Evolutionary conservation across 2,113 vertebrate species (phyloP).

Genomic region (Triplophysa rosa): DNA sequence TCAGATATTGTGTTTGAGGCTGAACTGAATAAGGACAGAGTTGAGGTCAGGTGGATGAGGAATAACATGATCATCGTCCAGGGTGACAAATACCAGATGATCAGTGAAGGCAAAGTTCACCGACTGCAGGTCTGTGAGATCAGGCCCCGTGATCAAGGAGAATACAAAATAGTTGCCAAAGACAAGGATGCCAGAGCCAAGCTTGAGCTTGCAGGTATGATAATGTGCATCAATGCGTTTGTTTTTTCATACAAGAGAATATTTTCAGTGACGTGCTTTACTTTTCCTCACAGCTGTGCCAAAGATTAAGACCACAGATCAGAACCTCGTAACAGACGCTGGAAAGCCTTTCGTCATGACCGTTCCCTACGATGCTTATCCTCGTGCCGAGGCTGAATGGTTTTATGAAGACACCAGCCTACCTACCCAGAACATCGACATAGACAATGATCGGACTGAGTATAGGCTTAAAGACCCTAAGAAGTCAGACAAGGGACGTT

Average conservation of each 20-base stretch:
- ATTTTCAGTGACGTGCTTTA: not conserved
- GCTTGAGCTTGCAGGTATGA: conserved; percentile 91
- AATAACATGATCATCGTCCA: conserved; percentile 97
- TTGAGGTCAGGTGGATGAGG: conserved; percentile 95
- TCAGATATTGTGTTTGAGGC: conserved; percentile 88
- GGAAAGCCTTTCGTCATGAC: conserved; percentile 90
- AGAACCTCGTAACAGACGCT: conserved; percentile 91
- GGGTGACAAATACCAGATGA: conserved; percentile 98
- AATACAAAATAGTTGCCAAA: conserved; percentile 95
- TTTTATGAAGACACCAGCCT: conserved; percentile 78
- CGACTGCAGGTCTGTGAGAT: conserved; percentile 93
- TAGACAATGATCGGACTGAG: conserved; percentile 83
- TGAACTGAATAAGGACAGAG: conserved; percentile 95
- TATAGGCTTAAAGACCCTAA: conserved; percentile 87
- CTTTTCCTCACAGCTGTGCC: conserved; percentile 79
- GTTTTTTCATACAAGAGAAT: not conserved
- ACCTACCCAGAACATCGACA: conserved; percentile 88
- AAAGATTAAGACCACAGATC: conserved; percentile 91
- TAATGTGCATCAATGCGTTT: not conserved
- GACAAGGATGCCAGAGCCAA: conserved; percentile 97
- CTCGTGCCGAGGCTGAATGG: conserved; percentile 93
- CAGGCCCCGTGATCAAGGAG: conserved; percentile 92
- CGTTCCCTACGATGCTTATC: conserved; percentile 93
- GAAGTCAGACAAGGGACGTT: conserved; percentile 86
- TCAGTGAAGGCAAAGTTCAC: conserved; percentile 94